Percentiles rank a stretch among this genome's conserved stretches.
Evolutionary conservation across 2,888 invertebrate genomes (phyloP).

Genomic region (Ctenicera cuprea): DNA sequence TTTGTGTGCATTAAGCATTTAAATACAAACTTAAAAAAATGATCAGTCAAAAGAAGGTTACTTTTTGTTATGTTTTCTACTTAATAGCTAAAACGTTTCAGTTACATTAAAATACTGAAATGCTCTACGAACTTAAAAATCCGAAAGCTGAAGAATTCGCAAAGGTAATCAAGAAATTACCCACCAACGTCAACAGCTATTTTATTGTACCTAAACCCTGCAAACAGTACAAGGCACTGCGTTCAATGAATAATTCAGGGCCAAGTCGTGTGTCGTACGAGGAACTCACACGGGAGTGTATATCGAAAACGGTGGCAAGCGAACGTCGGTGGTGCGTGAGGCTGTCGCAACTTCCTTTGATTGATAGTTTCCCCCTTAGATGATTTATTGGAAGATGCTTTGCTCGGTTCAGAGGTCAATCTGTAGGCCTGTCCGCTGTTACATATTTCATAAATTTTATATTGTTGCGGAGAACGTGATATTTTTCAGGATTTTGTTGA

Average conservation of each 20-base stretch:
- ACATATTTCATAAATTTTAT: constrained; percentile 58
- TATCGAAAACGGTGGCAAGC: constrained; percentile 39
- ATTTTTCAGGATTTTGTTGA: constrained; percentile 34
- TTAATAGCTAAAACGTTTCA: no score
- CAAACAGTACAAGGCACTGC: constrained; percentile 29
- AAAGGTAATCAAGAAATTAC: constrained; percentile 24
- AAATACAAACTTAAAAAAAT: no score
- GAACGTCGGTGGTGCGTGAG: constrained; percentile 47
- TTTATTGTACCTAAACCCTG: constrained; percentile 21
- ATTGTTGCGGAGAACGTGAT: constrained; percentile 51
- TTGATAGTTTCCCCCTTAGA: constrained; percentile 59
- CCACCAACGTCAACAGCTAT: constrained; percentile 13
- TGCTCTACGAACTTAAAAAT: no score
- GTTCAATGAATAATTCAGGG: constrained; percentile 41
- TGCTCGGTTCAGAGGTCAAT: constrained; percentile 59
- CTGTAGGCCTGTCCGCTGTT: constrained; percentile 56
- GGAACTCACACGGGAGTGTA: constrained; percentile 35
- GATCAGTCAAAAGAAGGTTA: no score
- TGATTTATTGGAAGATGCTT: constrained; percentile 60
- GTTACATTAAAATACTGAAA: no score
- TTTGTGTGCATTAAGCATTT: no score
- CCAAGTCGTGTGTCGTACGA: constrained; percentile 28
- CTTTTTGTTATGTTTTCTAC: no score
- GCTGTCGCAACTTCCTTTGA: constrained; percentile 54
- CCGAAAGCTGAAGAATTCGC: not conserved